Conservation (phyloP, 2,113 vertebrate species). For the Proteles cristata region DNA sequence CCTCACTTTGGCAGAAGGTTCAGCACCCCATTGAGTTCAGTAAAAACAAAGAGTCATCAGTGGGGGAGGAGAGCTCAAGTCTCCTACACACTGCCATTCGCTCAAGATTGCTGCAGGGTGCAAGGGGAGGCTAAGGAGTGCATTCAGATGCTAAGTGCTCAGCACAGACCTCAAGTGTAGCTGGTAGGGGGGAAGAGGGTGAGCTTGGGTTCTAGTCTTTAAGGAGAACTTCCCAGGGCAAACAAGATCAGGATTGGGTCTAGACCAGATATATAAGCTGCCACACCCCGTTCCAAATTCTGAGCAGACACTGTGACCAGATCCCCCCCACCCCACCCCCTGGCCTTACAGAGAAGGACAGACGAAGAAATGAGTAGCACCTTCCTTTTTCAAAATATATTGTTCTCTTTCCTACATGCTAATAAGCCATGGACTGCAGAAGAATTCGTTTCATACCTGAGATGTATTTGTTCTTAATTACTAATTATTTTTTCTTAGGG, state of each 20-base stretch:
- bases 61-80: neutral
- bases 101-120: neutral
- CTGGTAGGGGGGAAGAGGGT: neutral
- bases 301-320: neutral
- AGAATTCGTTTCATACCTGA: neutral
- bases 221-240: neutral
- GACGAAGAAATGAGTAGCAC: neutral
- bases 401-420: neutral
- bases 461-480: neutral
- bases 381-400: neutral
- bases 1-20: slow-evolving; percentile 67
- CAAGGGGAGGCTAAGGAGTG: neutral
- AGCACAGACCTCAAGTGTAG: neutral
- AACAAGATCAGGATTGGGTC: neutral
- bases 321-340: neutral
- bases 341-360: neutral
- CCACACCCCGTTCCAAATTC: neutral
- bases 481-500: neutral
- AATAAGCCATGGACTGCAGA: neutral
- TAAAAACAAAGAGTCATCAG: slow-evolving; percentile 56
- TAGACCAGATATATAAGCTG: neutral
- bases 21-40: slow-evolving; percentile 64
- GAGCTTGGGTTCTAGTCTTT: neutral
- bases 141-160: neutral
- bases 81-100: neutral